phyloP scores from a whole-genome alignment of 2,113 vertebrate genomes.

The Cyanoliseus patagonus region DNA sequence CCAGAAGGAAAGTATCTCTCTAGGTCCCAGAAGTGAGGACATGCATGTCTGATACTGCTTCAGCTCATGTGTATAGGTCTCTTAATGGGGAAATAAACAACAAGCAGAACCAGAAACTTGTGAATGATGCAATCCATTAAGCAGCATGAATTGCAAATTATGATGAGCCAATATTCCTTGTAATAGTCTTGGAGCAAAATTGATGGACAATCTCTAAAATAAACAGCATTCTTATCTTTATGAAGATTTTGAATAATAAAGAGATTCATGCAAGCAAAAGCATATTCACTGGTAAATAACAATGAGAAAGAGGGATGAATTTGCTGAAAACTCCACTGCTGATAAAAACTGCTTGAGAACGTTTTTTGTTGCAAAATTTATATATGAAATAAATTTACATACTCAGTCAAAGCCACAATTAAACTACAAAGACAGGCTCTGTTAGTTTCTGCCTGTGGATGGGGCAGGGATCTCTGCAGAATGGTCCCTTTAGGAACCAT shows the following conservation, averaged over 20 bases:
- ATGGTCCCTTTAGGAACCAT: background rate
- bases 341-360: background rate
- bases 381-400: background rate
- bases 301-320: background rate
- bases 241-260: background rate
- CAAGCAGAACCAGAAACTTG: background rate
- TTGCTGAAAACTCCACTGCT: background rate
- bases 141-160: slow-evolving; percentile 2
- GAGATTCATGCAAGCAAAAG: background rate
- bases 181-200: background rate
- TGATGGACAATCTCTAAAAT: slow-evolving; percentile 6
- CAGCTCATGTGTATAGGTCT: background rate
- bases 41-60: background rate
- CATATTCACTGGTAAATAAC: background rate
- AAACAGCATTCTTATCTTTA: background rate
- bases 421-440: background rate
- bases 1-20: background rate
- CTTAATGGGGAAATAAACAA: background rate
- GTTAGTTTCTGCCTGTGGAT: background rate
- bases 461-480: background rate
- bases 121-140: slow-evolving; percentile 12
- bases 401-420: background rate
- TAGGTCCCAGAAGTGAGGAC: background rate
- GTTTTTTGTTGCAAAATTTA: background rate
- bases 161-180: background rate